Percentiles rank a stretch among this genome's conserved stretches.
Conservation (phyloP, 2,113 vertebrate genomes). For the Cygnus buccinator region DNA sequence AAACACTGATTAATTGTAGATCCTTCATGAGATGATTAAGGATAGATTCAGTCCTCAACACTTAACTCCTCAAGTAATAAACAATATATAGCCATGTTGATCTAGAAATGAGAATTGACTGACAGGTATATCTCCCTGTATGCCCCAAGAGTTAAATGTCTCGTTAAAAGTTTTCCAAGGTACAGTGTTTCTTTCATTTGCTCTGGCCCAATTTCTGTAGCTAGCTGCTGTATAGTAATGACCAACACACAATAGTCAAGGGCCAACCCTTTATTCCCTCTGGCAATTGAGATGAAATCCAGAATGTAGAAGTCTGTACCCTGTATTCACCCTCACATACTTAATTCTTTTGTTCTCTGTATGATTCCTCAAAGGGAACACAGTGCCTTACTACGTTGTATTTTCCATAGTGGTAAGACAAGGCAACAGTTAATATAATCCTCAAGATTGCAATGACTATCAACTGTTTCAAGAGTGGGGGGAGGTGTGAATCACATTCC, state of each 20-base stretch:
- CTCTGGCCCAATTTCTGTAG: neutral
- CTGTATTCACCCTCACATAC: neutral
- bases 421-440: neutral
- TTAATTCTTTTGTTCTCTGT: rapidly evolving
- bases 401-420: neutral
- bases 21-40: neutral
- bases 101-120: neutral
- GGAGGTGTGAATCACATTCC: neutral
- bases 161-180: neutral
- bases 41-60: neutral
- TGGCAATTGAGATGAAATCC: neutral
- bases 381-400: neutral
- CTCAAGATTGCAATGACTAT: neutral
- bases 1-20: neutral
- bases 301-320: neutral
- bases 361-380: neutral
- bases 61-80: neutral
- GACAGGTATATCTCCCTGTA: neutral
- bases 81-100: neutral
- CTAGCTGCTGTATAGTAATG: neutral
- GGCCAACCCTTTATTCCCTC: neutral
- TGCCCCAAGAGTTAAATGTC: neutral
- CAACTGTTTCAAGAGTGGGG: neutral
- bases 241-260: too few relatives aligned
- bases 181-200: neutral